These are phyloP conservation scores for Sebastes itinus DNA, from an alignment of 2,797 vertebrate species.

Conservation along the genomic window DNA sequence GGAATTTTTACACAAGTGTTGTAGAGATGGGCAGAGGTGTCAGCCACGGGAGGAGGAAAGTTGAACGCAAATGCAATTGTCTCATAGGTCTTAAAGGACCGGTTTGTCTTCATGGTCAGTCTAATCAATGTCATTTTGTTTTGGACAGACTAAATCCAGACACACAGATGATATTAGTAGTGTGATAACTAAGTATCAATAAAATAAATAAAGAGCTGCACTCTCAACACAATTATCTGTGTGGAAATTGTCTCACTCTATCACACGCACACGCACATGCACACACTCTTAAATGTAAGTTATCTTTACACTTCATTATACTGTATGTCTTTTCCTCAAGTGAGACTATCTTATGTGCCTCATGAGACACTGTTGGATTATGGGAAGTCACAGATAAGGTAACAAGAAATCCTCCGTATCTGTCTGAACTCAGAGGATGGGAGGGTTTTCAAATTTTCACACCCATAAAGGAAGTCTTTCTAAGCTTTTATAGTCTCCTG, in stretches of 20 bases:
- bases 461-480: constrained; percentile 6
- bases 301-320: constrained; percentile 25
- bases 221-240: background rate
- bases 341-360: constrained; percentile 9
- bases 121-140: background rate
- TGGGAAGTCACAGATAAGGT: constrained; percentile 58
- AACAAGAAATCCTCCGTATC: constrained; percentile 70
- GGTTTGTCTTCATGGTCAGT: background rate
- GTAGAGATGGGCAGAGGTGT: constrained; percentile 20
- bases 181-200: background rate
- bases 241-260: background rate
- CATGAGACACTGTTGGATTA: constrained; percentile 50
- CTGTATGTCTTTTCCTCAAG: constrained; percentile 4
- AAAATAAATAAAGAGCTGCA: background rate
- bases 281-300: background rate
- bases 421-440: constrained; percentile 54
- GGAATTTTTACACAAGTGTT: constrained; percentile 35
- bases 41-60: background rate
- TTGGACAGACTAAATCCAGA: background rate
- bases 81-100: background rate
- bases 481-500: constrained; percentile 32
- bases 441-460: constrained; percentile 49
- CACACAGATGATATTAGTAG: background rate
- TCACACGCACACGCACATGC: background rate
- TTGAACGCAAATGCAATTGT: background rate